These are phyloP conservation scores for Turdus rufiventris DNA, from an alignment of 2,113 vertebrate species.

Conservation along the genomic window DNA sequence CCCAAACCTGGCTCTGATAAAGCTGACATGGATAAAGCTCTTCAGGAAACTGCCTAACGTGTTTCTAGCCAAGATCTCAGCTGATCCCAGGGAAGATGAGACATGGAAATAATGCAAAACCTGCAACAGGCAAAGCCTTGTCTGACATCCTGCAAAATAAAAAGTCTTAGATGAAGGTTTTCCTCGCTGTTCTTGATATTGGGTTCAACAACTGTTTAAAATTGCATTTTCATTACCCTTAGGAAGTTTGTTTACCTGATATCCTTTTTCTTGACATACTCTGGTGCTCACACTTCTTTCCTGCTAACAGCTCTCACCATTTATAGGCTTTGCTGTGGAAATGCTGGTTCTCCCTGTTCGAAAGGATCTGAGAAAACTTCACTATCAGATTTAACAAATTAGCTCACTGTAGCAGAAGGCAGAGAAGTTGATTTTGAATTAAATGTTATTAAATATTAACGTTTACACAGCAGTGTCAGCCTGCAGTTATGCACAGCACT, in stretches of 20 bases:
- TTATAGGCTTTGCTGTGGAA: not conserved
- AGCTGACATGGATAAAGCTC: not conserved
- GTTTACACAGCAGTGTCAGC: not conserved
- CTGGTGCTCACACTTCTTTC: not conserved
- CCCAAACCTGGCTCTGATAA: not conserved
- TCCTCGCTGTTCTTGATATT: not conserved
- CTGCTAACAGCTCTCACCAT: not conserved
- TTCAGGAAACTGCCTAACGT: not conserved
- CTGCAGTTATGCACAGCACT: not conserved
- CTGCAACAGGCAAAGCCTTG: not conserved
- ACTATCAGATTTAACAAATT: not conserved
- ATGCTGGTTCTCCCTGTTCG: not conserved
- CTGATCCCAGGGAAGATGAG: not conserved
- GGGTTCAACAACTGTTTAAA: not conserved
- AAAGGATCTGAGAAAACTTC: not conserved
- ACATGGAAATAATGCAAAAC: not conserved
- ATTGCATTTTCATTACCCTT: not conserved
- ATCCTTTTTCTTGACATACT: not conserved
- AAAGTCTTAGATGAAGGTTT: not conserved
- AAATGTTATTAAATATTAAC: not conserved
- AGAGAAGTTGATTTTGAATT: not conserved
- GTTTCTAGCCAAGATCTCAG: not conserved
- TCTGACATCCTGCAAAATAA: not conserved
- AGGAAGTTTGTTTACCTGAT: not conserved
- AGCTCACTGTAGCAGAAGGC: not conserved